These are phyloP conservation scores for Climacteris rufus DNA, from an alignment of 2,113 vertebrate genomes.

Conservation along the genomic window DNA sequence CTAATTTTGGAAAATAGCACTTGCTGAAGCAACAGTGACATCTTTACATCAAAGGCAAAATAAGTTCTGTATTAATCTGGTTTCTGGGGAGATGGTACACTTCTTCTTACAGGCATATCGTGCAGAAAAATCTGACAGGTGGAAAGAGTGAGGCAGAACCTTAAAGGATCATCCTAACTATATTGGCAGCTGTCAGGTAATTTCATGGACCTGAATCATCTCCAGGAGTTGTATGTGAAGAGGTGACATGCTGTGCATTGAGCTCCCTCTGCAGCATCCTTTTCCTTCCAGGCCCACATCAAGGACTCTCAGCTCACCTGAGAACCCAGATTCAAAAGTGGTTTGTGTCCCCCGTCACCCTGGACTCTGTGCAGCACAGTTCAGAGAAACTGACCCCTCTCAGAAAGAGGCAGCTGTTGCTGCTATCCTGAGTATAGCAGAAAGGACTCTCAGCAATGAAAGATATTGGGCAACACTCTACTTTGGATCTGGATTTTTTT, in stretches of 20 bases:
- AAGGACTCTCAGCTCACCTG: background rate
- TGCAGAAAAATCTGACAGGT: conserved; percentile 7
- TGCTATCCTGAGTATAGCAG: background rate
- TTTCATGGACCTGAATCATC: background rate
- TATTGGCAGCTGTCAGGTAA: background rate
- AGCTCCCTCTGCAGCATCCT: background rate
- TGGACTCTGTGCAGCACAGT: background rate
- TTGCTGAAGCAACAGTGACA: background rate
- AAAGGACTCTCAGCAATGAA: background rate
- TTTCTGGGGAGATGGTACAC: background rate
- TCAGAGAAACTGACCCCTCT: background rate
- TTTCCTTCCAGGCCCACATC: fast-evolving
- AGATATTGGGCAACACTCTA: background rate
- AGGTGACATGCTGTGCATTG: background rate
- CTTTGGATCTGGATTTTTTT: background rate
- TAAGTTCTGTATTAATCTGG: background rate
- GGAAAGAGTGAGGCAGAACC: background rate
- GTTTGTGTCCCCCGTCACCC: fast-evolving
- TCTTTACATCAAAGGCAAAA: conserved; percentile 23
- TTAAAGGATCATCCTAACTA: background rate
- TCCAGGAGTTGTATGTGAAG: background rate
- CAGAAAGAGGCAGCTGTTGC: background rate
- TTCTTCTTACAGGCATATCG: background rate
- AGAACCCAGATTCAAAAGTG: background rate
- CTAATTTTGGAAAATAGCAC: background rate